phyloP scores from a whole-genome alignment of 2,797 vertebrate genomes.

The Melanotaenia parkinsoni region DNA sequence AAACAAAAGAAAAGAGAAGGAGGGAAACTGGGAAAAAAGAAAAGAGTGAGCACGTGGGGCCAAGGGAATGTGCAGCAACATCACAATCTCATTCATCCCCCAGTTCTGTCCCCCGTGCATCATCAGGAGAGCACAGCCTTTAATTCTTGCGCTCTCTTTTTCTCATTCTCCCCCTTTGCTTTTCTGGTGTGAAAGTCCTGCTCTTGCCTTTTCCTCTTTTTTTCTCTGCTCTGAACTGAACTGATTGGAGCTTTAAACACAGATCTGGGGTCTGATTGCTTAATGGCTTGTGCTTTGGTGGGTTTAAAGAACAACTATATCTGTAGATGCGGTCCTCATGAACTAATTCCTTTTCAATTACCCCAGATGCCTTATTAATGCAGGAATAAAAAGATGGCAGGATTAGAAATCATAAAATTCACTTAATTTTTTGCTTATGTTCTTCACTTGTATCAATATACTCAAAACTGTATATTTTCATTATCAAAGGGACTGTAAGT shows the following conservation, averaged over 20 bases:
- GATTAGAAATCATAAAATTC: constrained; percentile 20
- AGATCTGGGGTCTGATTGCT: constrained; percentile 70
- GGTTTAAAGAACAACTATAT: constrained; percentile 55
- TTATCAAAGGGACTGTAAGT: constrained; percentile 4
- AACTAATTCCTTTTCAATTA: constrained; percentile 28
- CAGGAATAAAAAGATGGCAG: constrained; percentile 6
- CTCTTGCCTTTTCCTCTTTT: constrained; percentile 14
- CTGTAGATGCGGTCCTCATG: constrained; percentile 35
- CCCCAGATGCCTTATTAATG: constrained; percentile 15
- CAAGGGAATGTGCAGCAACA: constrained; percentile 77
- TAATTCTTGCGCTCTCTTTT: constrained; percentile 41
- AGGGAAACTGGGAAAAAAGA: constrained; percentile 48
- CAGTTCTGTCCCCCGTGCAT: constrained; percentile 54
- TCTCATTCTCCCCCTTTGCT: constrained; percentile 11
- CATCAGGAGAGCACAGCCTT: constrained; percentile 63
- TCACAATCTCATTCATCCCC: constrained; percentile 77
- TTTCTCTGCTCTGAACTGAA: constrained; percentile 39
- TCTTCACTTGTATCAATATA: constrained; percentile 15
- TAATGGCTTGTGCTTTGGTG: constrained; percentile 39
- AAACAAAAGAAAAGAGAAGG: constrained; percentile 77
- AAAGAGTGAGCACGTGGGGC: constrained; percentile 62
- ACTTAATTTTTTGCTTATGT: constrained; percentile 38
- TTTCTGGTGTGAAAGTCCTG: constrained; percentile 42
- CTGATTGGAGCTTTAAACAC: constrained; percentile 61
- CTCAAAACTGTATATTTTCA: constrained; percentile 31